phyloP scores from a whole-genome alignment of 1,140 invertebrate genomes.

The Paracyclopina nana region DNA sequence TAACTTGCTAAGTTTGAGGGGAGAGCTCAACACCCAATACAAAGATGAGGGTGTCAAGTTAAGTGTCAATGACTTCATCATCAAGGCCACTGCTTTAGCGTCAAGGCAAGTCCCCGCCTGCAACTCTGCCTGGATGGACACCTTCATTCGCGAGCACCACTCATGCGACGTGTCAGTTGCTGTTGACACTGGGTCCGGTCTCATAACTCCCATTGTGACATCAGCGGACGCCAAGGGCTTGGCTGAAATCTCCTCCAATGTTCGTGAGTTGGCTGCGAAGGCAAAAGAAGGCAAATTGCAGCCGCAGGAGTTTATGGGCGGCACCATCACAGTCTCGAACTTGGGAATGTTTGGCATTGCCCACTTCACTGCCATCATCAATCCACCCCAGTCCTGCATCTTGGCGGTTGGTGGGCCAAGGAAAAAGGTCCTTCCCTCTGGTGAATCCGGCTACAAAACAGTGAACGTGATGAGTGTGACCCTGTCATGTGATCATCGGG shows the following conservation, averaged over 20 bases:
- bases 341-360: constrained; percentile 90
- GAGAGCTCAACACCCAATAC: constrained; percentile 46
- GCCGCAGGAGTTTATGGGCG: constrained; percentile 86
- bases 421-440: constrained; percentile 31
- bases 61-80: constrained; percentile 91
- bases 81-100: constrained; percentile 81
- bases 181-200: constrained; percentile 78
- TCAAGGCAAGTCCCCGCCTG: constrained; percentile 80
- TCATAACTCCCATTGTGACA: constrained; percentile 95
- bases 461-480: constrained; percentile 41
- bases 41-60: constrained; percentile 64
- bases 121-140: constrained; percentile 87
- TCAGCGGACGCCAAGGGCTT: constrained; percentile 80
- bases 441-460: constrained; percentile 28
- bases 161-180: constrained; percentile 91
- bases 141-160: constrained; percentile 78
- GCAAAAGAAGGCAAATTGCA: constrained; percentile 83
- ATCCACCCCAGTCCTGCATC: constrained; percentile 47
- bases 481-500: constrained; percentile 45
- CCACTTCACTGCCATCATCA: constrained; percentile 44
- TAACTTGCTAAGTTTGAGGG: constrained; percentile 45
- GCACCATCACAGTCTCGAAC: constrained; percentile 74
- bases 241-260: constrained; percentile 59
- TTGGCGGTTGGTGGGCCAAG: constrained; percentile 40
- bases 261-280: constrained; percentile 64